Conservation (phyloP, 2,888 invertebrate genomes). For the Creontiades dilutus region DNA sequence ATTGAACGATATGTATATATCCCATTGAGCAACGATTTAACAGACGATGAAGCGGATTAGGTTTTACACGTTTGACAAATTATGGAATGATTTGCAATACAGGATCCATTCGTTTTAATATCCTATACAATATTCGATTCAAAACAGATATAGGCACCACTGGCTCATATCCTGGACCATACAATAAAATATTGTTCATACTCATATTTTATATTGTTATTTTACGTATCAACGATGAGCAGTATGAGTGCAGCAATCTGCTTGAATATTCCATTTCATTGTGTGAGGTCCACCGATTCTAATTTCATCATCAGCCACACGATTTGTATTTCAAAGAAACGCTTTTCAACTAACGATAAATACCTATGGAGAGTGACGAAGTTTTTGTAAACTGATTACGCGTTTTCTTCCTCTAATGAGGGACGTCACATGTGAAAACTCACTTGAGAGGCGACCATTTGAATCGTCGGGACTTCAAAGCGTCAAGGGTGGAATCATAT, state of each 20-base stretch:
- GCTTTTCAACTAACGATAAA: constrained; percentile 26
- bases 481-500: constrained; percentile 6
- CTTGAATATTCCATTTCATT: neutral
- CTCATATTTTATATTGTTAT: neutral
- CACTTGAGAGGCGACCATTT: neutral
- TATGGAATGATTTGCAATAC: no score
- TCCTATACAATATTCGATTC: no score
- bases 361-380: constrained; percentile 23
- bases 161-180: no score
- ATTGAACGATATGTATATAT: no score
- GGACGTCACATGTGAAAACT: constrained; percentile 19
- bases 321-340: neutral
- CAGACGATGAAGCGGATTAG: no score
- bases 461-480: neutral
- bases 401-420: constrained; percentile 62
- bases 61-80: no score
- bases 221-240: neutral
- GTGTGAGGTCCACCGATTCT: neutral
- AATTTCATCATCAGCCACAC: neutral
- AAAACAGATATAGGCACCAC: no score
- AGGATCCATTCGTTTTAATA: no score
- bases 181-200: no score
- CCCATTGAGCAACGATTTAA: no score
- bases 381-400: constrained; percentile 56
- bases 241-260: neutral